phyloP scores from a whole-genome alignment of 2,888 invertebrate genomes.

The Dermolepida albohirtum region DNA sequence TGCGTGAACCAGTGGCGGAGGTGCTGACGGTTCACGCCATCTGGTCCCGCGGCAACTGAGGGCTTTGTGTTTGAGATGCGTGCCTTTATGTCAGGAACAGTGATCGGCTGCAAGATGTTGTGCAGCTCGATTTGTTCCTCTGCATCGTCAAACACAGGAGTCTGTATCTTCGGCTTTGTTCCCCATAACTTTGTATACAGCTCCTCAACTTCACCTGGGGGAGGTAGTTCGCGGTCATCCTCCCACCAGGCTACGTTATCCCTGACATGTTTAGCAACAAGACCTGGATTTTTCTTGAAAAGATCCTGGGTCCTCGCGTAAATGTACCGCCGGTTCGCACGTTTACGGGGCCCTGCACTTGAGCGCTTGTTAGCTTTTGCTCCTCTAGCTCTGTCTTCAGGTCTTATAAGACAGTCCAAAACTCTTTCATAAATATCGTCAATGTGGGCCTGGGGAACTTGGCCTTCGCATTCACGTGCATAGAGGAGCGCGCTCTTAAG shows the following conservation, averaged over 20 bases:
- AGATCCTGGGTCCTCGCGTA: constrained; percentile 56
- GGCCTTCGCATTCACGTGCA: constrained; percentile 25
- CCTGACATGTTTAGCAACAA: constrained; percentile 53
- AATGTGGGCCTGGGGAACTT: constrained; percentile 42
- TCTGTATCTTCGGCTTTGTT: constrained; percentile 45
- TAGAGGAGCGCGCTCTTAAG: constrained; percentile 40
- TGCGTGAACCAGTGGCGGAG: constrained; percentile 34
- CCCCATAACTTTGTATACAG: constrained; percentile 54
- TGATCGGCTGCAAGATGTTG: constrained; percentile 38
- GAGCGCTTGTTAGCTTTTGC: not conserved
- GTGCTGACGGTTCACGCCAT: constrained; percentile 48
- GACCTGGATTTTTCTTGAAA: constrained; percentile 53
- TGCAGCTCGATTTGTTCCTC: constrained; percentile 11
- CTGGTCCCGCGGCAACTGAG: constrained; percentile 50
- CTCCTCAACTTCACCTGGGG: constrained; percentile 42
- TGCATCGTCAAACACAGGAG: constrained; percentile 42
- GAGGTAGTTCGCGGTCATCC: constrained; percentile 16
- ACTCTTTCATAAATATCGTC: constrained; percentile 38
- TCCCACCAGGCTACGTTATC: constrained; percentile 47
- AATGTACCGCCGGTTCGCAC: constrained; percentile 47
- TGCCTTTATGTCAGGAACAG: constrained; percentile 41
- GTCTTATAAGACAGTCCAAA: constrained; percentile 2
- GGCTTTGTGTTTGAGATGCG: constrained; percentile 46
- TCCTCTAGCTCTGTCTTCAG: constrained; percentile 3
- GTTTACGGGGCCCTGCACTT: constrained; percentile 25